phyloP scores from a whole-genome alignment of 1,140 invertebrate genomes.

The Procambarus clarkii region DNA sequence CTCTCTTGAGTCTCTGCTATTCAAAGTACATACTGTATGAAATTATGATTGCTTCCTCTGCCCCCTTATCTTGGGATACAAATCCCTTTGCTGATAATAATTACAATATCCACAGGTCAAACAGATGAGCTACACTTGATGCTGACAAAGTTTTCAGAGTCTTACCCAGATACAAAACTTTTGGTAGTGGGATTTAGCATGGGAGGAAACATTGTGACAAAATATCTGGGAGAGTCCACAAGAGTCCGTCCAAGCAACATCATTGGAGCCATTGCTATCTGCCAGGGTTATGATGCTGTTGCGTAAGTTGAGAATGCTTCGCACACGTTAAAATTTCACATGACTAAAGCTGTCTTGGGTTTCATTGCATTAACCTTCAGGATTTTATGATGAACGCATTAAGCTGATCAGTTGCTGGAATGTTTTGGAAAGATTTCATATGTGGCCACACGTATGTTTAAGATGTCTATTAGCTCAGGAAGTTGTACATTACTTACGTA shows the following conservation, averaged over 20 bases:
- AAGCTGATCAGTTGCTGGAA: too few species aligned
- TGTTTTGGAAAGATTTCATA: too few species aligned
- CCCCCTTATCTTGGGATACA: too few species aligned
- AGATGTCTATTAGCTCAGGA: too few species aligned
- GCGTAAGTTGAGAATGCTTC: conserved; percentile 81
- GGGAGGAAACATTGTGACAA: conserved; percentile 91
- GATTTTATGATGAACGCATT: too few species aligned
- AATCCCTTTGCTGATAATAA: not conserved
- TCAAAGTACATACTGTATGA: too few species aligned
- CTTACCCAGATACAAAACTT: conserved; percentile 85
- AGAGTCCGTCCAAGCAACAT: conserved; percentile 82
- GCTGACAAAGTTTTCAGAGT: conserved; percentile 83
- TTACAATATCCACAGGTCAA: conserved; percentile 80
- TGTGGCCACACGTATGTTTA: too few species aligned
- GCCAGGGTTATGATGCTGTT: conserved; percentile 92
- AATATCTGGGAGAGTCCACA: conserved; percentile 88
- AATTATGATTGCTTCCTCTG: too few species aligned
- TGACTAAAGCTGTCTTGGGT: not conserved
- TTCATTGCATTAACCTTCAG: not conserved
- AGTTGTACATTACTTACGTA: too few species aligned
- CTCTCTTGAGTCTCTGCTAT: too few species aligned
- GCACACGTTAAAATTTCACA: not conserved
- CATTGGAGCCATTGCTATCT: conserved; percentile 91
- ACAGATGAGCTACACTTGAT: conserved; percentile 90
- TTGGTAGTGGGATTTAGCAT: conserved; percentile 93